Percentiles rank a stretch among this genome's conserved stretches.
phyloP scores from a whole-genome alignment of 1,140 invertebrate genomes.

The Camponotus vicinus region DNA sequence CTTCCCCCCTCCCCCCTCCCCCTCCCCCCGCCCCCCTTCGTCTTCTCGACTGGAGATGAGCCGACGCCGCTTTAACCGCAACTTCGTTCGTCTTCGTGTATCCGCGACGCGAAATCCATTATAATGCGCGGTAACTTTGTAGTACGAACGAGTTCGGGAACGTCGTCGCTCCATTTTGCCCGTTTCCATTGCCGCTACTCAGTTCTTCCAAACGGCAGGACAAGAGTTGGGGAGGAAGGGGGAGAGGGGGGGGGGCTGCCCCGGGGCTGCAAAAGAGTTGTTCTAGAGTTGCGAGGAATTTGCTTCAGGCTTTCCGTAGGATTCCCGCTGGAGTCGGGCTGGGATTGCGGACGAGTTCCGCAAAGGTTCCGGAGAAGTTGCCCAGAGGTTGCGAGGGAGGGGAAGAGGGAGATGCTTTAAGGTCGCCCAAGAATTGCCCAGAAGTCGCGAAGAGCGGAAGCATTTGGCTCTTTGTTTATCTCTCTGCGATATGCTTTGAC shows the following conservation, averaged over 20 bases:
- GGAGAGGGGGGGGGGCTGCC: not conserved
- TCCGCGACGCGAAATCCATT: slow-evolving; percentile 65
- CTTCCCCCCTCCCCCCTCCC: no score
- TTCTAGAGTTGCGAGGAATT: slow-evolving; percentile 12
- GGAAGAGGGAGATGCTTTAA: not conserved
- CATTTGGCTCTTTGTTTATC: not conserved
- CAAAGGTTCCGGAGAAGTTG: slow-evolving; percentile 9
- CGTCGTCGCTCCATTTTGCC: slow-evolving; percentile 59
- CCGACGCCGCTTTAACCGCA: slow-evolving; percentile 59
- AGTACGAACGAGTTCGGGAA: slow-evolving; percentile 56
- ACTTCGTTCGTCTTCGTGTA: slow-evolving; percentile 70
- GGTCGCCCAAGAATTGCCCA: not conserved
- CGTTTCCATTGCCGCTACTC: slow-evolving; percentile 34
- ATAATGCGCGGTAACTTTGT: slow-evolving; percentile 67
- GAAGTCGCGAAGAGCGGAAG: not conserved
- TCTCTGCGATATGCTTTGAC: not conserved
- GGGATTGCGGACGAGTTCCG: slow-evolving; percentile 4
- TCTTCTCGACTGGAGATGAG: not conserved
- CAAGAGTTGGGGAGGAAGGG: slow-evolving; percentile 26
- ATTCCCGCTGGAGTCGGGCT: not conserved
- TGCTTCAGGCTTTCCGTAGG: slow-evolving; percentile 4
- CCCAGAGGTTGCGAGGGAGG: not conserved
- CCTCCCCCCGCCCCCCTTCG: no score
- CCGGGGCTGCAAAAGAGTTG: slow-evolving; percentile 23
- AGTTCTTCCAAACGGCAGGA: slow-evolving; percentile 51